phyloP scores from a whole-genome alignment of 2,888 invertebrate genomes.

The Heliothis peltigera region DNA sequence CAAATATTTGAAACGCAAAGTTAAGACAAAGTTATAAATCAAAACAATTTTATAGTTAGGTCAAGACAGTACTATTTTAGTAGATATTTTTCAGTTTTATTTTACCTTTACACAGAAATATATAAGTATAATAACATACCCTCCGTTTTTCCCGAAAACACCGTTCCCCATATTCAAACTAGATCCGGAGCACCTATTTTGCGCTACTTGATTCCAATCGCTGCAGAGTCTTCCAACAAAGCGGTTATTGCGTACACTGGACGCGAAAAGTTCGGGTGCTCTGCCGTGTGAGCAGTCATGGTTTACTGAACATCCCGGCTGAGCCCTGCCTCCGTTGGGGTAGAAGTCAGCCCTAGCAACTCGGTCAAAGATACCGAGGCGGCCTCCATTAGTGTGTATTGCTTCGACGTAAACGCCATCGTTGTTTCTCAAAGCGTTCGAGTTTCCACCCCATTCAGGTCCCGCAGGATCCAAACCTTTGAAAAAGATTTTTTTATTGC shows the following conservation, averaged over 20 bases:
- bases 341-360: conserved; percentile 73
- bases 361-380: conserved; percentile 69
- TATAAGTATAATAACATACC: conserved; percentile 20
- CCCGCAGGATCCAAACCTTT: conserved; percentile 77
- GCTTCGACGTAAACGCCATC: conserved; percentile 73
- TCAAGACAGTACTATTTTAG: too few species aligned
- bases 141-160: conserved; percentile 21
- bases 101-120: too few species aligned
- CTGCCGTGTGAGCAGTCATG: conserved; percentile 76
- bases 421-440: conserved; percentile 62
- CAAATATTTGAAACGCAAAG: too few species aligned
- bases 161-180: conserved; percentile 28
- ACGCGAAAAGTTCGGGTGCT: conserved; percentile 69
- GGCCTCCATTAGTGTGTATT: conserved; percentile 74
- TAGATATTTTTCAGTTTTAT: too few species aligned
- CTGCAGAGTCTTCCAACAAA: conserved; percentile 69
- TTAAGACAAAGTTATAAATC: too few species aligned
- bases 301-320: conserved; percentile 72
- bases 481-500: neutral
- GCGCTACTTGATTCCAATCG: conserved; percentile 62
- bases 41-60: too few species aligned
- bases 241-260: conserved; percentile 69
- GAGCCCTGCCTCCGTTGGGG: conserved; percentile 74
- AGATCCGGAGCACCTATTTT: conserved; percentile 29
- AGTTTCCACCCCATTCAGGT: conserved; percentile 67